Base-by-base conservation (phyloP, 2,113 vertebrate genomes). In the Hippotragus niger region DNA sequence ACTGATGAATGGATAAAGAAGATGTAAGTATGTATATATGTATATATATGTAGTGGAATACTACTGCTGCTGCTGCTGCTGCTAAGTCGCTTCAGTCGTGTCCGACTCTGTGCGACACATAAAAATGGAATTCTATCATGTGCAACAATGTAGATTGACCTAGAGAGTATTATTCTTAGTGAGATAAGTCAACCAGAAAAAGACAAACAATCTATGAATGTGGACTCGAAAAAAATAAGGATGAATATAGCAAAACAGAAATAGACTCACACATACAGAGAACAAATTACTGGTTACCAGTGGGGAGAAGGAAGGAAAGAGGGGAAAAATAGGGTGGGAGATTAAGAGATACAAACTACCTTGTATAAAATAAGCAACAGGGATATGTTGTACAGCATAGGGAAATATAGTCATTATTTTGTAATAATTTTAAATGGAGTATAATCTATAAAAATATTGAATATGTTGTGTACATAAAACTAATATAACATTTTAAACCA, bases 11-110 rank as follows among this genome's bases (percentile, higher is more conserved):
- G 33, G 33, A 67, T 36, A 21, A 67, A 67, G 62, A 67, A 67
- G 33, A 67, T 10, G 33, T 36, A 67, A 21, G 21, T 67, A 2
- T n/a, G 17, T n/a, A n/a, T 33, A 19, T 4, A 64, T 47, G 2
- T 50, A 19, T 21, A 36, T 25, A 3, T 5, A 3, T 3, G 11
- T 6, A 76, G 71, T 76, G 36, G 36, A 14, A 76, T 14, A 7
- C 71, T 12, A 10, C 67, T 43, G 60, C 29, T 12, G 19, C 67
- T 27, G 29, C 29, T 60, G 57, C 58, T 62, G 58, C 60, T 62
- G 58, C 58, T 60, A 31, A 31, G 29, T 62, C 0, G 13, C 60
- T 31, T 31, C 58, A 60, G 58, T 31, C 0, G 0, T 31, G 29
- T 60, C 58, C 2, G 5, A 60, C 13, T 60, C 27, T 15, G 58